Evolutionary conservation across 2,797 vertebrate species (phyloP).

Genomic region (Channallabes apus): DNA sequence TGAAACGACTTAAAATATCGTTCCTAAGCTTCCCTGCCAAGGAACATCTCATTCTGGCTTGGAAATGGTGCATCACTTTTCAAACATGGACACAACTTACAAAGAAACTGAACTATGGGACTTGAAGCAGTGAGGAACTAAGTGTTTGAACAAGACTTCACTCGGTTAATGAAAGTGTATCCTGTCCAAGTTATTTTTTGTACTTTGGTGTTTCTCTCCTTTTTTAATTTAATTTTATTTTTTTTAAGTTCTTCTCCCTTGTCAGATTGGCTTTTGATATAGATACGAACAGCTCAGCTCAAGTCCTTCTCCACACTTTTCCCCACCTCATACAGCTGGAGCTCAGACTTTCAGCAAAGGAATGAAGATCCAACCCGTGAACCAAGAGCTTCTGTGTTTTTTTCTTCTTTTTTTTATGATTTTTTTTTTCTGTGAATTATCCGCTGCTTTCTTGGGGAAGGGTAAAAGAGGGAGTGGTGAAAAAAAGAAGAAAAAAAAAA

Average conservation of each 20-base stretch:
- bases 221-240: conserved; percentile 13
- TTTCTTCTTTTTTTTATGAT: conserved; percentile 9
- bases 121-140: conserved; percentile 36
- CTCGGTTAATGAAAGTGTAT: conserved; percentile 48
- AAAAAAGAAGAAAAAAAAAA: conserved; percentile 53
- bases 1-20: conserved; percentile 11
- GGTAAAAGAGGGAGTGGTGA: conserved; percentile 48
- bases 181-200: conserved; percentile 56
- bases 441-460: conserved; percentile 69
- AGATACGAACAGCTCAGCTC: neutral
- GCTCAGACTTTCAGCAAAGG: conserved; percentile 21
- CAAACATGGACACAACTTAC: conserved; percentile 24
- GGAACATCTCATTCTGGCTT: conserved; percentile 57
- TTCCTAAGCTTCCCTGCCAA: conserved; percentile 61
- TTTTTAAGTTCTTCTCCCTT: conserved; percentile 39
- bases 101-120: neutral
- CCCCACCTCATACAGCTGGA: conserved; percentile 26
- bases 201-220: conserved; percentile 23
- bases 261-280: conserved; percentile 8
- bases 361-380: conserved; percentile 31
- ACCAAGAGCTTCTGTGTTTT: conserved; percentile 58
- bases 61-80: conserved; percentile 37
- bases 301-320: conserved; percentile 14
- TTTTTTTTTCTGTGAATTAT: conserved; percentile 64
- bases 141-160: conserved; percentile 22